phyloP scores from a whole-genome alignment of 2,888 invertebrate species.

The Atethmia centrago region DNA sequence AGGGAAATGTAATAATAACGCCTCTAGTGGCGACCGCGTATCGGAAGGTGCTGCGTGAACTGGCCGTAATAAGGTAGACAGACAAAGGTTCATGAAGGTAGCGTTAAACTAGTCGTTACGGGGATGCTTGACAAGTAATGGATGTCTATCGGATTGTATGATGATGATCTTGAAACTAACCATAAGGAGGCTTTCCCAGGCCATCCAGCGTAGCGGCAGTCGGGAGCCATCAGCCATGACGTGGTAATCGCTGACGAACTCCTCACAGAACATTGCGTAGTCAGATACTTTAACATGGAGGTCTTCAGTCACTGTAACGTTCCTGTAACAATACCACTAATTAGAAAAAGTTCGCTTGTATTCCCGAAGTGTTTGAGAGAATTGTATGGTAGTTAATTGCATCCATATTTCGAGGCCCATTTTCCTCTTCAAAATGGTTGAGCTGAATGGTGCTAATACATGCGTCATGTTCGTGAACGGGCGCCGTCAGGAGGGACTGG shows the following conservation, averaged over 20 bases:
- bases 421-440: too few species aligned
- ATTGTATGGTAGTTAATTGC: background rate
- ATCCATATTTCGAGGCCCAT: too few species aligned
- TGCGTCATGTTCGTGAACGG: too few species aligned
- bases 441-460: too few species aligned
- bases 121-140: background rate
- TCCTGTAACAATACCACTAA: constrained; percentile 88
- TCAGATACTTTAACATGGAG: constrained; percentile 95
- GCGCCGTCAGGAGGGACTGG: too few species aligned
- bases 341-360: background rate
- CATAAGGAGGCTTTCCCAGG: constrained; percentile 96
- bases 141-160: constrained; percentile 35
- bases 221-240: constrained; percentile 95
- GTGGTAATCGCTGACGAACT: constrained; percentile 95
- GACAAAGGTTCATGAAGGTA: background rate
- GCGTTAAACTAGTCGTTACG: background rate
- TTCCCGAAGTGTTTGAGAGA: background rate
- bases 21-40: too few species aligned
- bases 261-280: constrained; percentile 96
- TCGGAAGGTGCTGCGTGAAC: background rate
- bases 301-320: constrained; percentile 96
- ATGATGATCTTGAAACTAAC: constrained; percentile 86
- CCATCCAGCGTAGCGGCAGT: constrained; percentile 97
- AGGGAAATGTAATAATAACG: too few species aligned
- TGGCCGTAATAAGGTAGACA: background rate